These are phyloP conservation scores for Drosophila arizonae DNA, from an alignment of 1,140 invertebrate genomes.

Conservation along the genomic window DNA sequence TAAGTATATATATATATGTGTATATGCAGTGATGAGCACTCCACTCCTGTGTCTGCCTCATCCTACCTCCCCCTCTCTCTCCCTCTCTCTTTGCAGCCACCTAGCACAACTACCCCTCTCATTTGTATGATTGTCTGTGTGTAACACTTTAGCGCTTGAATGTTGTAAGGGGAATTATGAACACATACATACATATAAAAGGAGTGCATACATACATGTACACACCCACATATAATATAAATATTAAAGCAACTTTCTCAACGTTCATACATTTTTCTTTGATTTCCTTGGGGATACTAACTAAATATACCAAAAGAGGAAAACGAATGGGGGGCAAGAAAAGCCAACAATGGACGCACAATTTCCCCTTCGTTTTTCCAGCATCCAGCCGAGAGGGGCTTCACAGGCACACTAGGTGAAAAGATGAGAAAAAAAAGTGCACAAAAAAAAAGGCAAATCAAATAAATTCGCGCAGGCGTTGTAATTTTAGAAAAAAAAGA, in stretches of 20 bases:
- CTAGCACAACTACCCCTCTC: slow-evolving; percentile 1
- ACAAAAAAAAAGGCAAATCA: slow-evolving; percentile 36
- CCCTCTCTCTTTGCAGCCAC: neutral
- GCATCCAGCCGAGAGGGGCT: slow-evolving; percentile 53
- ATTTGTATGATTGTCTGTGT: slow-evolving; percentile 43
- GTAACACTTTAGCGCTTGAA: slow-evolving; percentile 76
- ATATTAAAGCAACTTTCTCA: slow-evolving; percentile 67
- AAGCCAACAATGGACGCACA: slow-evolving; percentile 24
- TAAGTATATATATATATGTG: neutral
- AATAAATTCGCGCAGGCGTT: slow-evolving; percentile 76
- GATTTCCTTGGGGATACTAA: slow-evolving; percentile 66
- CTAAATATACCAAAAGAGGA: slow-evolving; percentile 29
- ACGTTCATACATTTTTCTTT: slow-evolving; percentile 64
- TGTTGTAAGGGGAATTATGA: slow-evolving; percentile 70
- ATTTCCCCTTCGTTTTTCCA: slow-evolving; percentile 58
- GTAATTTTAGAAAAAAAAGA: slow-evolving; percentile 43
- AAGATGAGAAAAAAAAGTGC: slow-evolving; percentile 1
- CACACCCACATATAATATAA: slow-evolving; percentile 50
- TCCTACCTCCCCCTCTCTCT: neutral
- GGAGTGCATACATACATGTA: neutral
- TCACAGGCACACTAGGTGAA: neutral
- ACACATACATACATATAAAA: neutral
- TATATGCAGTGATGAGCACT: neutral
- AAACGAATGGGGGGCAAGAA: neutral
- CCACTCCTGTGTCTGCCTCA: neutral